Evolutionary conservation across 2,113 vertebrate species (phyloP).

Genomic region (Ammospiza caudacuta): DNA sequence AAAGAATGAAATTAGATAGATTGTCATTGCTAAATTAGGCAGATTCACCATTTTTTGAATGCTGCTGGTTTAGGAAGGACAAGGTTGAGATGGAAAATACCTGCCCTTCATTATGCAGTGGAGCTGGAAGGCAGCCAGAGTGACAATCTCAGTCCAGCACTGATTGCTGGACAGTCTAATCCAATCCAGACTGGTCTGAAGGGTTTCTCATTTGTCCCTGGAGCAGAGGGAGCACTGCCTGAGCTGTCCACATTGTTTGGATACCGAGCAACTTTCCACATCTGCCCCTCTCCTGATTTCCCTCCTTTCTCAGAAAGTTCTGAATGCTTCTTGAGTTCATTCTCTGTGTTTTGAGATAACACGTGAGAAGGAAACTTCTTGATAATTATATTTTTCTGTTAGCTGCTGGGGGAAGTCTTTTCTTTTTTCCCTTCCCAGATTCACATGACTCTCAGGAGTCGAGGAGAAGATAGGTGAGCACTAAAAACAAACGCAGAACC

Average conservation of each 20-base stretch:
- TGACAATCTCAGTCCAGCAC: not conserved
- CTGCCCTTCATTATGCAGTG: not conserved
- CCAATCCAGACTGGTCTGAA: not conserved
- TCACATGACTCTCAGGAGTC: constrained; percentile 36
- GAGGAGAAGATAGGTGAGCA: constrained; percentile 54
- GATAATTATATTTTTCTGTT: not conserved
- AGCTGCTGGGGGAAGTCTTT: constrained; percentile 3
- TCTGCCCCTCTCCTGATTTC: not conserved
- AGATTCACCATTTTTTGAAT: not conserved
- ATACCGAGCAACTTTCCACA: not conserved
- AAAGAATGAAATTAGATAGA: not conserved
- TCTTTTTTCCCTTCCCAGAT: not conserved
- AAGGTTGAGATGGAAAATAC: not conserved
- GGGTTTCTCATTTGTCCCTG: not conserved
- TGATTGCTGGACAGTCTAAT: not conserved
- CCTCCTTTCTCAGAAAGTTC: not conserved
- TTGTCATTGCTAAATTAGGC: not conserved
- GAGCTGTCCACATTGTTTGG: not conserved
- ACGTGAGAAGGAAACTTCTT: not conserved
- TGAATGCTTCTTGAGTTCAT: not conserved
- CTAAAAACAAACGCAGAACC: constrained; percentile 34
- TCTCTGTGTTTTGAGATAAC: constrained; percentile 4
- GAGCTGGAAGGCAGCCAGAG: not conserved
- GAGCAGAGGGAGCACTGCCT: not conserved
- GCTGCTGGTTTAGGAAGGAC: not conserved